Evolutionary conservation across 1,140 invertebrate species (phyloP), one percentile per base, ranked within the genome.

Genomic region (Plutomurus gul): DNA sequence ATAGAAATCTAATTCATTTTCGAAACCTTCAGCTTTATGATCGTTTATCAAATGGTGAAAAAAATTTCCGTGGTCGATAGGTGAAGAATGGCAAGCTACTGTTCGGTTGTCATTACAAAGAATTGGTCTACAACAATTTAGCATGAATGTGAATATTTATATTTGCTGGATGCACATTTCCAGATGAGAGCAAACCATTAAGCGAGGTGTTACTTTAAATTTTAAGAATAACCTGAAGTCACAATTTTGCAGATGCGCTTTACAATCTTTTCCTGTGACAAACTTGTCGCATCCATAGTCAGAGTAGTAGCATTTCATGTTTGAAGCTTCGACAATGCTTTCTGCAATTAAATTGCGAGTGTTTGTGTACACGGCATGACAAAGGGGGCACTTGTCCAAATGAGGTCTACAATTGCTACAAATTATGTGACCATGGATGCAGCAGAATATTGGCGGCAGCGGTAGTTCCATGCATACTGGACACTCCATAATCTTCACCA

Each of bases 371-470:
- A n/a, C 13, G 4, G 22, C 39, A 1, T 74, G 40, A 49, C 72
- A 74, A 3, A 74, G n/a, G 11, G 40, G 40, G 36, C 72, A 74
- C 1, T 10, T 4, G 6, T 30, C 13, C 25, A 74, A 18, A 18
- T 74, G 13, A 0, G 72, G 43, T 47, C 36, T 46, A 33, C 72
- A 74, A 1, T 5, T n/a, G 49, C 72, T 74, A 11, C 72, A 74
- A 49, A 74, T 74, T 74, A 49, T 49, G 27, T 74, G 72, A 6
- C 72, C 72, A 46, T 46, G 27, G n/a, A 33, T 30, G 13, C 72
- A 74, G 7, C 10, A 18, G 25, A 47, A 49, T 8, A 74, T 49
- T 11, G 72, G 72, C 4, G 40, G 22, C 4, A 43, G 11, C 16
- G 72, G 72, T 20, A 74, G 18, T 1, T 74, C 72, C 5, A 36